phyloP scores from a whole-genome alignment of 2,113 vertebrate genomes.

The Pedionomus torquatus region DNA sequence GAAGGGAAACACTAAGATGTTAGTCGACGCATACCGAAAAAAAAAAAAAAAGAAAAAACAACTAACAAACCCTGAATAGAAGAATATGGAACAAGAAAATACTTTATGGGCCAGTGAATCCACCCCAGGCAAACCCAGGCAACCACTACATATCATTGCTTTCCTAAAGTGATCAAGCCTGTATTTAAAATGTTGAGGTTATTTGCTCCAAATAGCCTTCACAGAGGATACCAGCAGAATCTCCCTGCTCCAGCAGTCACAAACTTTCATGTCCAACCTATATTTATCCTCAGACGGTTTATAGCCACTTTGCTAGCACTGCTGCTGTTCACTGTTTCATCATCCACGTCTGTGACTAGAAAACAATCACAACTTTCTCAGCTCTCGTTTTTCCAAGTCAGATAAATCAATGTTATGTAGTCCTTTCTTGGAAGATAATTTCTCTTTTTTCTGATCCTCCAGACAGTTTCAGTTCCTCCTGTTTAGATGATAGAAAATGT shows the following conservation, averaged over 20 bases:
- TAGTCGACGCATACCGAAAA: not conserved
- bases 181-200: not conserved
- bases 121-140: not conserved
- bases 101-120: not conserved
- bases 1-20: conserved; percentile 15
- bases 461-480: not conserved
- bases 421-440: not conserved
- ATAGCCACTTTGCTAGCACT: not conserved
- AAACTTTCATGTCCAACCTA: not conserved
- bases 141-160: not conserved
- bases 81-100: not conserved
- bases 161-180: not conserved
- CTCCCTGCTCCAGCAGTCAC: not conserved
- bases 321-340: not conserved
- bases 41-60: not conserved
- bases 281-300: not conserved
- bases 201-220: not conserved
- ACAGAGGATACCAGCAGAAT: not conserved
- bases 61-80: not conserved
- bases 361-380: not conserved
- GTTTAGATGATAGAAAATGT: not conserved
- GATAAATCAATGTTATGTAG: not conserved
- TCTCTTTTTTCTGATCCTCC: not conserved
- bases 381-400: not conserved
- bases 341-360: not conserved